Evolutionary conservation across 92 coral and sea anemone genomes (phyloP).

Genomic region (Porites evermanni): DNA sequence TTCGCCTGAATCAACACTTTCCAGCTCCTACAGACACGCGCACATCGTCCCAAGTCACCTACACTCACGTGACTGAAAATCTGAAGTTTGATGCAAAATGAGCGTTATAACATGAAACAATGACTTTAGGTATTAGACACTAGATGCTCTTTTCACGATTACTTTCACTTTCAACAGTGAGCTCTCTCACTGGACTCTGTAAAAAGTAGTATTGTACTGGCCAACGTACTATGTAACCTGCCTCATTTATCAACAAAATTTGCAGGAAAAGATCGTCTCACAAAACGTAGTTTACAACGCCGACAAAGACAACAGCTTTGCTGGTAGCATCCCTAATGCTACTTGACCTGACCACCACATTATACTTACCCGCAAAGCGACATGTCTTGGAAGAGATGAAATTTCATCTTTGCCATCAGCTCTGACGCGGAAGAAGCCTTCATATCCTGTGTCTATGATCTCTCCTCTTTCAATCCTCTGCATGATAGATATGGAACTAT

Average conservation of each 20-base stretch:
- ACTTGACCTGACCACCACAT: neutral
- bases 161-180: too few species aligned
- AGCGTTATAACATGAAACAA: too few species aligned
- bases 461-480: conserved; percentile 93
- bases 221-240: neutral
- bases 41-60: conserved; percentile 94
- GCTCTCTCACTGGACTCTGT: too few species aligned
- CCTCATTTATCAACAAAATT: neutral
- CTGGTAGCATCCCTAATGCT: too few species aligned
- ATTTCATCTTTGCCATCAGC: conserved; percentile 85
- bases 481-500: neutral
- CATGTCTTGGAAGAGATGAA: conserved; percentile 84
- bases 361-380: conserved; percentile 76
- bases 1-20: conserved; percentile 94
- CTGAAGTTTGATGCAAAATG: conserved; percentile 39
- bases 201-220: neutral
- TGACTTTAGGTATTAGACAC: neutral
- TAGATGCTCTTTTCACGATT: too few species aligned
- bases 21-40: conserved; percentile 95
- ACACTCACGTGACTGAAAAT: conserved; percentile 87
- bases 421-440: conserved; percentile 65
- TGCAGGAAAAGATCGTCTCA: neutral
- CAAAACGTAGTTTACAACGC: neutral
- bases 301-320: too few species aligned
- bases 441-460: conserved; percentile 72